Evolutionary conservation across 2,888 invertebrate genomes (phyloP).

Genomic region (Eilema caniola): DNA sequence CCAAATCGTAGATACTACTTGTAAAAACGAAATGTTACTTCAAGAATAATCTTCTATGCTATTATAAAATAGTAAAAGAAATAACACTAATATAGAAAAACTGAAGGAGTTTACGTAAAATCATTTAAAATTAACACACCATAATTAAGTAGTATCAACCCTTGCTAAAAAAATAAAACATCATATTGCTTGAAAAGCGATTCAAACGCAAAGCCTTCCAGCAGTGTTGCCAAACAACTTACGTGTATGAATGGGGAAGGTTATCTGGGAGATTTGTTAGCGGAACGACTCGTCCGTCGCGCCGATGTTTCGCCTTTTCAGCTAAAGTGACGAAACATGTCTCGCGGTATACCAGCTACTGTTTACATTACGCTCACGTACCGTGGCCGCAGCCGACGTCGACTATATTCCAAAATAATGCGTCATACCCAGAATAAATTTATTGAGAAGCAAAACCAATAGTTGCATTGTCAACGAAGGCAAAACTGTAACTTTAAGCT

Average conservation of each 20-base stretch:
- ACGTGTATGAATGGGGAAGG: constrained; percentile 60
- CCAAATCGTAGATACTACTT: no score
- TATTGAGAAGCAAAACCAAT: constrained; percentile 58
- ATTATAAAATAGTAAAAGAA: no score
- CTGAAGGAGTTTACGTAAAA: not conserved
- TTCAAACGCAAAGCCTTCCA: constrained; percentile 41
- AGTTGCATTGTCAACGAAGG: constrained; percentile 49
- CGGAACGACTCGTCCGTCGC: constrained; percentile 57
- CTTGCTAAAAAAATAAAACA: constrained; percentile 34
- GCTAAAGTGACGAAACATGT: constrained; percentile 82
- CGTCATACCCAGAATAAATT: constrained; percentile 69
- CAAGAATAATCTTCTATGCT: not conserved
- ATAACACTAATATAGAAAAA: no score
- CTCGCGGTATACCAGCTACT: constrained; percentile 59
- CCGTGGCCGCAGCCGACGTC: constrained; percentile 40
- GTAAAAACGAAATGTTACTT: not conserved
- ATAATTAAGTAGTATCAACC: constrained; percentile 17
- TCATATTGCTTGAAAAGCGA: constrained; percentile 42
- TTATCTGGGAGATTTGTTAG: constrained; percentile 66
- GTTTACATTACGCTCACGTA: constrained; percentile 78
- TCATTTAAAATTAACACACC: constrained; percentile 17
- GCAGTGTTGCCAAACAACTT: constrained; percentile 58
- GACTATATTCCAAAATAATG: constrained; percentile 68
- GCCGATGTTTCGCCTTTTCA: constrained; percentile 66
- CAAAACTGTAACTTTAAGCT: constrained; percentile 19